Evolutionary conservation across 2,888 invertebrate species (phyloP).

Genomic region (Diploptera punctata): DNA sequence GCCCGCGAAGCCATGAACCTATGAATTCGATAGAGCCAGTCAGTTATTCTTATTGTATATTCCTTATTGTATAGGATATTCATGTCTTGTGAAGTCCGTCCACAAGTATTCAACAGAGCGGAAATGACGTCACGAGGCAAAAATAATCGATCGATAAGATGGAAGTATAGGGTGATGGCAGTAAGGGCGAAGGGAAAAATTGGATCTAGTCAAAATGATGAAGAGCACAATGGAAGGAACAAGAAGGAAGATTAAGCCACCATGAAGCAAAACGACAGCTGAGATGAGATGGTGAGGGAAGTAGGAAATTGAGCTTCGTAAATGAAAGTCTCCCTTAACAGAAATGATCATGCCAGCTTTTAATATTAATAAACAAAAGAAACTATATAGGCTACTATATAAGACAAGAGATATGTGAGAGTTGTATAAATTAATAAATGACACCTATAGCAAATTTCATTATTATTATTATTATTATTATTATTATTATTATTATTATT

Average conservation of each 20-base stretch:
- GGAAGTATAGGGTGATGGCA: not conserved
- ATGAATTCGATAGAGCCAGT: too few relatives aligned
- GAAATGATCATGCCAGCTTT: too few relatives aligned
- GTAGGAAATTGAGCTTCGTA: not conserved
- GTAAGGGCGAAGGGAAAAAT: conserved; percentile 11
- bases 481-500: conserved; percentile 10
- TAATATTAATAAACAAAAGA: too few relatives aligned
- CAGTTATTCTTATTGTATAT: too few relatives aligned
- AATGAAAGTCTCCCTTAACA: not conserved
- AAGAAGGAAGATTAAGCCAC: not conserved
- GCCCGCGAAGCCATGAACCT: too few relatives aligned
- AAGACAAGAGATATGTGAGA: too few relatives aligned
- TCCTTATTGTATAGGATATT: too few relatives aligned
- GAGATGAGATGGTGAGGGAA: not conserved
- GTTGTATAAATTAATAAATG: too few relatives aligned
- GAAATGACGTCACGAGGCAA: conserved; percentile 8
- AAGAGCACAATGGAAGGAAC: not conserved
- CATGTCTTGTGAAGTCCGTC: too few relatives aligned
- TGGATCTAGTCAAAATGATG: conserved; percentile 12
- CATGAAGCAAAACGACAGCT: not conserved
- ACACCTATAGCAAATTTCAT: not conserved
- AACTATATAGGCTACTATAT: too few relatives aligned
- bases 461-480: conserved; percentile 15
- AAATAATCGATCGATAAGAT: conserved; percentile 7
- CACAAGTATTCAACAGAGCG: not conserved